Evolutionary conservation across 2,113 vertebrate genomes (phyloP).

Genomic region (Microcebus tavaratra): DNA sequence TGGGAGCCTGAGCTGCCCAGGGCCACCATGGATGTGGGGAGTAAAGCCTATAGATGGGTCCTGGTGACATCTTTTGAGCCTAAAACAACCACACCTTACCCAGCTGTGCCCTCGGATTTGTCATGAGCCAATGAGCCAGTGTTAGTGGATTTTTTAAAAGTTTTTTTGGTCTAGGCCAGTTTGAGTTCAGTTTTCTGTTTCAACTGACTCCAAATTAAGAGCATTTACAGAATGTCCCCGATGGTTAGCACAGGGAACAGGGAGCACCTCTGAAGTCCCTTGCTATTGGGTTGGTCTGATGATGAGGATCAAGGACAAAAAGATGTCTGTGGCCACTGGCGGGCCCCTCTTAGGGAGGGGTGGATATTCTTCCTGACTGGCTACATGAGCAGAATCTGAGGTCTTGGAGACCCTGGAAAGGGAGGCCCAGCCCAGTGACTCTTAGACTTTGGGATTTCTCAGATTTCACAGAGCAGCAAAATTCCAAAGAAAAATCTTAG

Average conservation of each 20-base stretch:
- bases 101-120: neutral
- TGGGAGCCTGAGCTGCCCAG: neutral
- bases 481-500: constrained; percentile 34
- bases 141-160: neutral
- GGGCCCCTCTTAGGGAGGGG: neutral
- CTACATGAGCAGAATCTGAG: neutral
- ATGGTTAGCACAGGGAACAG: neutral
- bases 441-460: neutral
- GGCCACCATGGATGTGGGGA: neutral
- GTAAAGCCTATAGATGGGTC: neutral
- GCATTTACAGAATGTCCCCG: neutral
- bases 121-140: neutral
- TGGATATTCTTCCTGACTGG: neutral
- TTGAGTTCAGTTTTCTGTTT: neutral
- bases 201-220: neutral
- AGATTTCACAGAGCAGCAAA: neutral
- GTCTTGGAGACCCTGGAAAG: neutral
- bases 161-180: neutral
- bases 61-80: neutral
- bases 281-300: neutral
- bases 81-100: neutral
- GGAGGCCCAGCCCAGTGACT: neutral
- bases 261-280: neutral
- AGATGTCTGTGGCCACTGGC: neutral
- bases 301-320: neutral